Evolutionary conservation across 2,113 vertebrate genomes (phyloP).

Genomic region (Bettongia penicillata): DNA sequence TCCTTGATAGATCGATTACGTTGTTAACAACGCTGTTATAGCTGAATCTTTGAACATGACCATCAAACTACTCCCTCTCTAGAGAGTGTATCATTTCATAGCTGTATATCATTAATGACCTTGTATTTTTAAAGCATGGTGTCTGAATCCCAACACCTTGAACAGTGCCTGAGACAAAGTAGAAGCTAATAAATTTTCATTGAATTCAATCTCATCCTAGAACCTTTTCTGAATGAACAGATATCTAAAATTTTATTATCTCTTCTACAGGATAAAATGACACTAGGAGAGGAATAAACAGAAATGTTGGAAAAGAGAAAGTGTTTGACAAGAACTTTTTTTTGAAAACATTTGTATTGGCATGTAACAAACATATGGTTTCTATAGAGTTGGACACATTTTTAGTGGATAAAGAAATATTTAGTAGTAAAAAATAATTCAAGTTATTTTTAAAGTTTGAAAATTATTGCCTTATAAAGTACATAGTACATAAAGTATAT

Average conservation of each 20-base stretch:
- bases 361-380: neutral
- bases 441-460: neutral
- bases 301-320: neutral
- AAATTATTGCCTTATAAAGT: too few species aligned
- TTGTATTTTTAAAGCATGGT: neutral
- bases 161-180: neutral
- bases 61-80: neutral
- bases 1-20: neutral
- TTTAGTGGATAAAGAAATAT: neutral
- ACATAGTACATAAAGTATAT: too few species aligned
- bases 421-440: neutral
- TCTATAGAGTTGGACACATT: neutral
- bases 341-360: neutral
- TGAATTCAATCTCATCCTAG: neutral
- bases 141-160: neutral
- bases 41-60: neutral
- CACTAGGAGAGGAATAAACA: neutral
- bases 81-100: neutral
- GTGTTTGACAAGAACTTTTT: neutral
- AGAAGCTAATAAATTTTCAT: neutral
- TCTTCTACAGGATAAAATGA: neutral
- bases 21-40: neutral
- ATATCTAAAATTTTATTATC: neutral
- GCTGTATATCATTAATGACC: neutral
- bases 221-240: neutral